Evolutionary conservation across 2,888 invertebrate genomes (phyloP).

Genomic region (Troides oblongomaculatus): DNA sequence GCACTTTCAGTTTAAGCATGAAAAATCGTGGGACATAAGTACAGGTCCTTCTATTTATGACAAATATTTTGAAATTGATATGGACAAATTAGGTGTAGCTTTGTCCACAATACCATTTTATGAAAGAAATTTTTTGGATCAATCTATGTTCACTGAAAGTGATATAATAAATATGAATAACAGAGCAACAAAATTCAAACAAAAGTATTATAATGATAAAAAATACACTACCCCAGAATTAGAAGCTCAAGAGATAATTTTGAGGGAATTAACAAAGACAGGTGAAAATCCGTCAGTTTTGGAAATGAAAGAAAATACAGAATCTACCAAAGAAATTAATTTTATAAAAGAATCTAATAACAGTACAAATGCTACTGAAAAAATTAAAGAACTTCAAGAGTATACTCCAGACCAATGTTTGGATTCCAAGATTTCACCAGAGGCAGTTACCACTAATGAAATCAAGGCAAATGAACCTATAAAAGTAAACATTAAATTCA

Average conservation of each 20-base stretch:
- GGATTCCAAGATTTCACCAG: not conserved
- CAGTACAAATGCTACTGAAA: not conserved
- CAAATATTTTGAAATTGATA: constrained; percentile 70
- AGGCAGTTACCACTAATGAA: not conserved
- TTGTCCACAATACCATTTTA: constrained; percentile 67
- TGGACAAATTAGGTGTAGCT: constrained; percentile 59
- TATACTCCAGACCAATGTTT: constrained; percentile 24
- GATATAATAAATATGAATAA: constrained; percentile 66
- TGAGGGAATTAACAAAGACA: constrained; percentile 39
- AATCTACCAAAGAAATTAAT: constrained; percentile 20
- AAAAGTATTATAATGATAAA: constrained; percentile 66
- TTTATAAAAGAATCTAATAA: constrained; percentile 1
- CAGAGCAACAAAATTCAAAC: constrained; percentile 62
- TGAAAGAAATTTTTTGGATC: constrained; percentile 62
- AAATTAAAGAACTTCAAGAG: not conserved
- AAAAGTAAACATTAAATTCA: not conserved
- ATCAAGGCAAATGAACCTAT: not conserved
- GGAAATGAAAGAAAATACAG: constrained; percentile 6
- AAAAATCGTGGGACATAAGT: constrained; percentile 69
- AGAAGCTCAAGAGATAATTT: constrained; percentile 53
- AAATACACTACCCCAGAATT: constrained; percentile 57
- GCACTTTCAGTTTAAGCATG: constrained; percentile 77
- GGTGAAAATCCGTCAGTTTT: constrained; percentile 21
- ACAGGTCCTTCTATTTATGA: constrained; percentile 64
- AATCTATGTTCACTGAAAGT: constrained; percentile 53